A percentile compares a stretch with the other conserved stretches of the same genome.
phyloP scores from a whole-genome alignment of 35 echinoderm and acorn worm genomes.

The Eucidaris tribuloides region DNA sequence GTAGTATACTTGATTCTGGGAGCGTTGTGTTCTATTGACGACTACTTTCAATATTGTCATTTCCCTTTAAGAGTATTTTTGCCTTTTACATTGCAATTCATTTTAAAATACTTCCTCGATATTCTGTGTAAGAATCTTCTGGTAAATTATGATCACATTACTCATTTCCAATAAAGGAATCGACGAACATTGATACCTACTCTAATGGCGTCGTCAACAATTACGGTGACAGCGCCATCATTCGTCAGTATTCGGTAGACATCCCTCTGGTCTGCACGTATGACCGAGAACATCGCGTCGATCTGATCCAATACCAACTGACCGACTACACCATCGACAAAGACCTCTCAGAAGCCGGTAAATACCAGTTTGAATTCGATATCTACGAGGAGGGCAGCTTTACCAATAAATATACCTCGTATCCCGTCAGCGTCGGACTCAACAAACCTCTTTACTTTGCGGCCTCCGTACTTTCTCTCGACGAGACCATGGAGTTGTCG shows the following conservation, averaged over 20 bases:
- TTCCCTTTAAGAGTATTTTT: no score
- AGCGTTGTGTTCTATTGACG: no score
- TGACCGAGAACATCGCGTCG: background rate
- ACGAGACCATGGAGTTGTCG: background rate
- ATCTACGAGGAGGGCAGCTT: background rate
- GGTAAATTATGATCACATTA: no score
- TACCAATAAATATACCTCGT: background rate
- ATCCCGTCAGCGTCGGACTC: background rate
- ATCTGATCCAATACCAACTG: background rate
- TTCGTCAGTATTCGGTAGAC: background rate
- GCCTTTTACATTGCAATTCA: no score
- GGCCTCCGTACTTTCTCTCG: background rate
- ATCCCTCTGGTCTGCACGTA: background rate
- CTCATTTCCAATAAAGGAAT: no score
- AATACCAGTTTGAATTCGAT: slow-evolving; percentile 3
- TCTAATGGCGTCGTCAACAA: background rate
- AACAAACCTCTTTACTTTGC: slow-evolving; percentile 3
- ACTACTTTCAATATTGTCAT: no score
- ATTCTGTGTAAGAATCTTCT: no score
- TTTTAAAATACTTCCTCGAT: no score
- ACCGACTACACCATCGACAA: slow-evolving; percentile 28
- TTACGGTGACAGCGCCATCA: background rate
- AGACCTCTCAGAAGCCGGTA: background rate
- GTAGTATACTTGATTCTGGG: no score
- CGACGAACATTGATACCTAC: background rate